Evolutionary conservation across 2,888 invertebrate species (phyloP).

Genomic region (Theodoxus fluviatilis): DNA sequence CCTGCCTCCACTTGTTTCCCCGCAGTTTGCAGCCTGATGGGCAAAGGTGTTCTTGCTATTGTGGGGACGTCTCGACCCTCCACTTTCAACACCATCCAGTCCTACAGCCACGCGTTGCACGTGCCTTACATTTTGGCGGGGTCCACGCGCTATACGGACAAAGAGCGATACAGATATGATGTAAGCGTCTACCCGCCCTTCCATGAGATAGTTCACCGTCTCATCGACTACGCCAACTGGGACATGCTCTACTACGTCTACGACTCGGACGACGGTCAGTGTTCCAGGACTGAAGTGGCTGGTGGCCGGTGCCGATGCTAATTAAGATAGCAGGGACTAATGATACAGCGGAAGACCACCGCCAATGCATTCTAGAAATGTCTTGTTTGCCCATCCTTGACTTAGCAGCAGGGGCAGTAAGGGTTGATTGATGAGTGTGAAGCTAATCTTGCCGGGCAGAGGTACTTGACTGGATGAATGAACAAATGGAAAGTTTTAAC

Average conservation of each 20-base stretch:
- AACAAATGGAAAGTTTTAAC: too few relatives aligned
- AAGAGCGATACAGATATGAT: conserved; percentile 46
- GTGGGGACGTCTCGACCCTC: conserved; percentile 50
- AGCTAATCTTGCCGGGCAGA: too few relatives aligned
- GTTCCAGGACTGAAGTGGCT: neutral
- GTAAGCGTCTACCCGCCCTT: conserved; percentile 87
- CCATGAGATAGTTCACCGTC: conserved; percentile 92
- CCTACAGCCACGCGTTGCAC: conserved; percentile 56
- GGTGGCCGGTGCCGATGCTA: neutral
- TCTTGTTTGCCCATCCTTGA: too few relatives aligned
- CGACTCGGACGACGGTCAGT: conserved; percentile 86
- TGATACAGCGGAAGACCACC: too few relatives aligned
- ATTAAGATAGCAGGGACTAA: too few relatives aligned
- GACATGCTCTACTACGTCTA: conserved; percentile 87
- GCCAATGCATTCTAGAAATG: too few relatives aligned
- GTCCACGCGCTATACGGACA: conserved; percentile 41
- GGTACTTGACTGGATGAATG: too few relatives aligned
- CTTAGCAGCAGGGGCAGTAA: too few relatives aligned
- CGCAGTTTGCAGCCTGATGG: conserved; percentile 57
- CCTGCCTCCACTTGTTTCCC: conserved; percentile 15
- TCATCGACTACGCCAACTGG: conserved; percentile 90
- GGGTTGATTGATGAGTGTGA: too few relatives aligned
- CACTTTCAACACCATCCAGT: conserved; percentile 56
- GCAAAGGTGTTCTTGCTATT: conserved; percentile 49
- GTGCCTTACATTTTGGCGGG: conserved; percentile 58